Evolutionary conservation across 2,113 vertebrate species (phyloP).

Genomic region (Pollachius pollachius): DNA sequence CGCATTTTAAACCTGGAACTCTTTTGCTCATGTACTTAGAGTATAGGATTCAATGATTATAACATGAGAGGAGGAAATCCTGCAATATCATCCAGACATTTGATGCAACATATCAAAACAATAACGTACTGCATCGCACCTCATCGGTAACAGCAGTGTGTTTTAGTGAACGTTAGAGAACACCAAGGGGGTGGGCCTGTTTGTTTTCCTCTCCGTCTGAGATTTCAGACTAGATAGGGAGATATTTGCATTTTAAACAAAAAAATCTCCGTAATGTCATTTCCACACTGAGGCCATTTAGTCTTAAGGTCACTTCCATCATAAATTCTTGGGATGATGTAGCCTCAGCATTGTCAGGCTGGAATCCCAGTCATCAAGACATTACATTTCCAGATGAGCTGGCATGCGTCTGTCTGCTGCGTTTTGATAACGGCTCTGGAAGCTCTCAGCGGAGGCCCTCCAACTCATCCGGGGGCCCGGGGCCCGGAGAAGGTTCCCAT

Average conservation of each 20-base stretch:
- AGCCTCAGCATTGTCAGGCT: conserved; percentile 44
- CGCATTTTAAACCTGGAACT: too few species aligned
- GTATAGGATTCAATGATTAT: too few species aligned
- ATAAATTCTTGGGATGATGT: conserved; percentile 55
- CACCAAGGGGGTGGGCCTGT: neutral
- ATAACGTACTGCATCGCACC: too few species aligned
- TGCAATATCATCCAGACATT: too few species aligned
- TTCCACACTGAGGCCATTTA: conserved; percentile 43
- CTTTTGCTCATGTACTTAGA: too few species aligned
- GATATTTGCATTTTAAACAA: neutral
- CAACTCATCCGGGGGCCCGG: conserved; percentile 23
- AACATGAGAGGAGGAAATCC: too few species aligned
- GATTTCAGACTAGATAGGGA: neutral
- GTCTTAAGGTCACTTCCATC: conserved; percentile 43
- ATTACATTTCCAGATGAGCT: conserved; percentile 68
- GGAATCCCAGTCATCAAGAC: conserved; percentile 32
- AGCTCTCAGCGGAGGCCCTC: conserved; percentile 25
- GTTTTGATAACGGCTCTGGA: conserved; percentile 44
- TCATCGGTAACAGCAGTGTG: too few species aligned
- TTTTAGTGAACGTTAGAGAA: too few species aligned
- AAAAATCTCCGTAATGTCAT: conserved; percentile 35
- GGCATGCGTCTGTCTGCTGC: conserved; percentile 41
- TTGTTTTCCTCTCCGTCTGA: neutral
- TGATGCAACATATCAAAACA: too few species aligned
- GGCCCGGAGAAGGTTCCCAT: conserved; percentile 25